These are phyloP conservation scores for Notolepis coatsorum DNA, from an alignment of 2,797 vertebrate species.

Conservation along the genomic window DNA sequence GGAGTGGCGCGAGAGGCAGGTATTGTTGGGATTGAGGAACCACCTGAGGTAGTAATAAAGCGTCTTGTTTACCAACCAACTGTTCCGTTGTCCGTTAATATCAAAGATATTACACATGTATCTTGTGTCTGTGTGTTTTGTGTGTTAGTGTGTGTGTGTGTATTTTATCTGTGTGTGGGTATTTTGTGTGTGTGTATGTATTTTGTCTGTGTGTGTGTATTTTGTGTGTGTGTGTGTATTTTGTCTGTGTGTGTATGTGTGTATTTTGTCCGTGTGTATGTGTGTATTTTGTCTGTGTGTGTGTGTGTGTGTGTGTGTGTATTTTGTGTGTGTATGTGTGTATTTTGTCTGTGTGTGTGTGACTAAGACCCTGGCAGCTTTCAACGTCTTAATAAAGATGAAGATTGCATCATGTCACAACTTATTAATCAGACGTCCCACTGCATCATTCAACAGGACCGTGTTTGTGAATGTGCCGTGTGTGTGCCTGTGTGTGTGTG, in stretches of 20 bases:
- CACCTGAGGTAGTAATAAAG: no score
- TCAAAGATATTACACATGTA: constrained; percentile 10
- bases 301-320: not conserved
- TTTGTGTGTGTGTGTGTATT: not conserved
- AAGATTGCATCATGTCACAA: constrained; percentile 78
- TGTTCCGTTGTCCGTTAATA: no score
- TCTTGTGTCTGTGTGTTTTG: not conserved
- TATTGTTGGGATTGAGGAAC: no score
- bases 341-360: not conserved
- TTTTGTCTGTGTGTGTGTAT: not conserved
- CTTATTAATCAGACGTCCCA: constrained; percentile 75
- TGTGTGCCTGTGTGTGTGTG: not conserved
- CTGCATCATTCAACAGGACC: constrained; percentile 70
- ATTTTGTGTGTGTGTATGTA: constrained; percentile 14
- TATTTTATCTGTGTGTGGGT: constrained; percentile 22
- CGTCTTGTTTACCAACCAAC: no score
- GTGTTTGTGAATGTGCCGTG: no score
- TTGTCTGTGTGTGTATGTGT: constrained; percentile 25
- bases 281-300: not conserved
- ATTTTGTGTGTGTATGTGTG: not conserved
- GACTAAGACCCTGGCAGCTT: constrained; percentile 64
- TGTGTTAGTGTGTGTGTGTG: no score
- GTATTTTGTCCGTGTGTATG: constrained; percentile 37
- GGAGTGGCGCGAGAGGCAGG: no score
- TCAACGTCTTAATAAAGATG: constrained; percentile 85